These are phyloP conservation scores for Brachypalpus laphriformis DNA, from an alignment of 2,888 invertebrate genomes.

Conservation along the genomic window DNA sequence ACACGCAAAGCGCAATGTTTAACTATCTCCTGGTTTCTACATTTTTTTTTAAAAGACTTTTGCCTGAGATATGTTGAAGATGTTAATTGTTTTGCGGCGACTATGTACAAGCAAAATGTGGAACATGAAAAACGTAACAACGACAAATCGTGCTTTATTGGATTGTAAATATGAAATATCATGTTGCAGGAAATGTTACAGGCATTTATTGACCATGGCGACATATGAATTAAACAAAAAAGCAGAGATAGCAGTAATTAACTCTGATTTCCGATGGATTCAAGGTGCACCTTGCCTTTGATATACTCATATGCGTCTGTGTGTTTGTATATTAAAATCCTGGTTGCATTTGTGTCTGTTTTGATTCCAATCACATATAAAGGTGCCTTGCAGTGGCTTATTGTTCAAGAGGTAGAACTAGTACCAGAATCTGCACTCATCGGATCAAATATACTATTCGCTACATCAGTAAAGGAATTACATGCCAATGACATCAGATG, in stretches of 20 bases:
- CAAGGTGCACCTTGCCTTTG: too few relatives aligned
- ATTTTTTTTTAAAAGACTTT: background rate
- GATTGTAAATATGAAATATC: slow-evolving; percentile 29
- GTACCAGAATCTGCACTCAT: too few relatives aligned
- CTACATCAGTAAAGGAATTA: too few relatives aligned
- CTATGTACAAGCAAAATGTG: too few relatives aligned
- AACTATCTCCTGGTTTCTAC: background rate
- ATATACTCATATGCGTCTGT: too few relatives aligned
- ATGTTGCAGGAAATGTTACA: slow-evolving; percentile 28
- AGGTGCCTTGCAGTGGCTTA: too few relatives aligned
- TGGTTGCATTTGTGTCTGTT: too few relatives aligned
- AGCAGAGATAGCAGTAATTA: background rate
- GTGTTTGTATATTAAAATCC: too few relatives aligned
- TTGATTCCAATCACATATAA: too few relatives aligned
- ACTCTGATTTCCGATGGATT: slow-evolving; percentile 22
- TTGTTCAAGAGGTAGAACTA: too few relatives aligned
- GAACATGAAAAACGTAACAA: slow-evolving; percentile 8
- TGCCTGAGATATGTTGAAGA: slow-evolving; percentile 13
- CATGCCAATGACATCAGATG: too few relatives aligned
- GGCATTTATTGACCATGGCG: background rate
- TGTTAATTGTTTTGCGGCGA: slow-evolving; percentile 43
- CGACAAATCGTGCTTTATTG: slow-evolving; percentile 36
- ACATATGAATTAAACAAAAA: background rate
- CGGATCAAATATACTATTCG: too few relatives aligned
- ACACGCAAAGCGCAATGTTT: slow-evolving; percentile 58